Evolutionary conservation across 2,797 vertebrate species (phyloP), one percentile per base, ranked within the genome.

Genomic region (Ceyx erithaca): DNA sequence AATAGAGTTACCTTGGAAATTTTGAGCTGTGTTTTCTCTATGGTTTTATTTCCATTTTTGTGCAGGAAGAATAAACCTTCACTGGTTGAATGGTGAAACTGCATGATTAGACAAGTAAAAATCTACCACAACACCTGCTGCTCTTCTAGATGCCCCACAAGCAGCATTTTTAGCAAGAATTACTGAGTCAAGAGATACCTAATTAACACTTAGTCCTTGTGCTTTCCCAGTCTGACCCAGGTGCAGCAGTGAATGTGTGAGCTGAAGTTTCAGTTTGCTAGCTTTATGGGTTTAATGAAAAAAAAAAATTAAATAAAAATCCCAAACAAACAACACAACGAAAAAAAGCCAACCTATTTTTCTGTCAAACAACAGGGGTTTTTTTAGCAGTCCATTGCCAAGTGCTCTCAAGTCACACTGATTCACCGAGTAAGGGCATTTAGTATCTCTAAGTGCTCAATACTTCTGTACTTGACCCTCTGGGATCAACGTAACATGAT

Each of bases 91-190:
- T 55, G 35, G 62, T 45, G 35, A 94, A 93, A 95, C 61, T 71
- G 73, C 68, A 93, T 69, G 90, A 86, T 89, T 75, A 96, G 90
- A 75, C 91, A 87, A 94, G 69, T 80, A 89, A 92, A 93, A 92
- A 37, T 64, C 86, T 93, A 92, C 94, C 93, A 75, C 91, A 94
- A 81, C 91, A 89, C 78, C 94, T 96, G 93, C 90, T 92, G 76
- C 84, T 90, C 59, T 85, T 92, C 81, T 87, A 83, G 75, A 68
- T 84, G 89, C 64, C 90, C 68, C 73, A 80, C 73, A 86, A 7
- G 4, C 66, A 71, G 66, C 84, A 85, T 71, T 94, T 95, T 96
- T 66, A 90, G 79, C 31, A 87, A 94, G 90, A 91, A 82, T 59
- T 90, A 94, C 84, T 92, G 75, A 95, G 88, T 92, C 80, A 92